Base-by-base conservation (phyloP, 2,888 invertebrate species). In the Poecilobothrus nobilitatus region DNA sequence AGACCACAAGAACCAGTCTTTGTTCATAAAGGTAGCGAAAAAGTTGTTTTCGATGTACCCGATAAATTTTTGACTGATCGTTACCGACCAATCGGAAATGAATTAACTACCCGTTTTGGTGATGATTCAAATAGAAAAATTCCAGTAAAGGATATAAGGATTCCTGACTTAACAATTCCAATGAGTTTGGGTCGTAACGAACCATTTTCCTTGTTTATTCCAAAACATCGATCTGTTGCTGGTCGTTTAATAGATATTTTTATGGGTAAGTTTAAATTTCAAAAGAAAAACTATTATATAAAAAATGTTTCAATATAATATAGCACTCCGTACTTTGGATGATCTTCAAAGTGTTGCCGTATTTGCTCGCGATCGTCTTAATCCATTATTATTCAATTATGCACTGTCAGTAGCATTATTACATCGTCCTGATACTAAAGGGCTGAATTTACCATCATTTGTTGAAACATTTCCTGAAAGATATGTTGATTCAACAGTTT, bases 311-410 rank as follows among this genome's bases (percentile, higher is more conserved):
- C 34, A 27, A 27, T 27, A 4, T 27, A 27, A 27, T 76, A 73
- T n/a, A 89, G 91, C 86, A 22, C 87, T 91, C 86, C 84, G 88
- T 61, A 86, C 86, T 65, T 79, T 88, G 15, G 89, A 90, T 0
- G 91, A 92, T 72, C 84, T 93, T 69, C 81, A 87, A 74, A 71
- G 86, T 87, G 67, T 89, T 34, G 87, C 90, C 61, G 88, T 88
- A 18, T 92, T 84, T 75, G 86, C 88, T 37, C 85, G 91, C 63
- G 89, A 89, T 73, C 86, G 89, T 63, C 81, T 92, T 6, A 94
- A 94, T 80, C 89, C 92, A 0, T 88, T 89, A 72, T 80, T 94
- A 74, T 94, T 91, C 81, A 89, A 91, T 78, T 93, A 93, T 78
- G 88, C 89, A 33, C 84, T 89, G 41, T 90, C 91, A 1, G 91